Evolutionary conservation across 2,888 invertebrate species (phyloP), one percentile per base, ranked within the genome.

Genomic region (Spodoptera exigua): DNA sequence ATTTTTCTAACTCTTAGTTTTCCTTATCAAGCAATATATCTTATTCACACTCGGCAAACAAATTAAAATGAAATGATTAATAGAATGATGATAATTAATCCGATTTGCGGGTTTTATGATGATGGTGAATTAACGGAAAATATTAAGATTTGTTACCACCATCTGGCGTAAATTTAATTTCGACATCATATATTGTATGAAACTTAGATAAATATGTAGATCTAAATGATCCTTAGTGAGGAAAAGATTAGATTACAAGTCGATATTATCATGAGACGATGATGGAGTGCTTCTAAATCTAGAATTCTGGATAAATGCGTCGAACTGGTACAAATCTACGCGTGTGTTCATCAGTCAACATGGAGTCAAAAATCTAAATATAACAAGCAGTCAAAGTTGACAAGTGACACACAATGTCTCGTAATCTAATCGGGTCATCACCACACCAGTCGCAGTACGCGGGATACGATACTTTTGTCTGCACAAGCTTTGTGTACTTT

Each of bases 351-450:
- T 67, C 75, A 62, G 61, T 74, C 62, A 67, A 59, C 65, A 53
- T 64, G 40, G 57, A 72, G 64, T 68, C 66, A 77, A 74, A 75
- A 79, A 74, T 81, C 78, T 82, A 83, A 80, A 82, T 84, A 77
- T 79, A 80, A 70, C 79, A 74, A 70, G 64, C 79, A 76, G 79
- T 82, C 80, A 79, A 82, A 82, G 81, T 81, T 84, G 87, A 86
- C 86, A 89, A 90, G 88, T 89, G 89, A 87, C 79, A 84, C 84
- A 89, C 89, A 89, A 90, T 89, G 87, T 87, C 82, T 81, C 78
- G 78, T 88, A 87, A 89, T 87, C 86, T 88, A 89, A 89, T 86
- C 87, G 83, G 89, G 89, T 86, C 89, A 87, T 74, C 80, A 79
- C 83, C 78, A 74, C 74, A 70, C 77, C 65, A 69, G 57, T 45